Evolutionary conservation across 2,797 vertebrate genomes (phyloP), one percentile per base, ranked within the genome.

Genomic region (Enteromius radiatus): DNA sequence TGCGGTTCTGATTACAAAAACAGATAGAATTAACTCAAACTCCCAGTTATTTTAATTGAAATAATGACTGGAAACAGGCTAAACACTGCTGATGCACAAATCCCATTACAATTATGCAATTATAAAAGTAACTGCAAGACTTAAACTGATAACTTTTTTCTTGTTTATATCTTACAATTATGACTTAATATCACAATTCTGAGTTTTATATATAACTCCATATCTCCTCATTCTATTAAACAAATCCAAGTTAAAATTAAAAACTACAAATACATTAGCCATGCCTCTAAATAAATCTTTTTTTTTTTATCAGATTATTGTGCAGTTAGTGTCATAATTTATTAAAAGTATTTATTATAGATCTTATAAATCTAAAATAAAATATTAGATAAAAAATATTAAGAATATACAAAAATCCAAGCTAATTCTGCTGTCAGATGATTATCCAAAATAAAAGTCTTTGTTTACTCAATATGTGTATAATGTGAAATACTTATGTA

Each of bases 31-130:
- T 41, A 6, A 23, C 21, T 68, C 36, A 43, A 69, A 69, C 1
- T 69, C n/a, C 12, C n/a, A 69, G 31, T 71, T 5, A 70, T 70
- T 70, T 47, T 8, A 70, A 47, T 19, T 28, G 68, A 15, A 70
- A 19, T 47, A 47, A 26, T 70, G 43, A 47, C n/a, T 26, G n/a
- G 7, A 70, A 28, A 45, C 14, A 28, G 7, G 23, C 14, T 45
- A 70, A 31, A 31, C 28, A 15, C 47, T 49, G 14, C 43, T 49
- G 69, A 71, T 28, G 43, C 43, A 47, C 69, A 71, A 31, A 71
- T 11, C 5, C 36, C 64, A 28, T 61, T 28, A 28, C 59, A 61
- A 61, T 28, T 6, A 28, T 0, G 14, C 26, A 31, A 31, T 31
- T 31, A 3, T 28, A 31, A 63, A 41, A 2, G 9, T 3, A 31